These are phyloP conservation scores for Xiphophorus maculatus DNA, from an alignment of 2,113 vertebrate species.

Conservation along the genomic window DNA sequence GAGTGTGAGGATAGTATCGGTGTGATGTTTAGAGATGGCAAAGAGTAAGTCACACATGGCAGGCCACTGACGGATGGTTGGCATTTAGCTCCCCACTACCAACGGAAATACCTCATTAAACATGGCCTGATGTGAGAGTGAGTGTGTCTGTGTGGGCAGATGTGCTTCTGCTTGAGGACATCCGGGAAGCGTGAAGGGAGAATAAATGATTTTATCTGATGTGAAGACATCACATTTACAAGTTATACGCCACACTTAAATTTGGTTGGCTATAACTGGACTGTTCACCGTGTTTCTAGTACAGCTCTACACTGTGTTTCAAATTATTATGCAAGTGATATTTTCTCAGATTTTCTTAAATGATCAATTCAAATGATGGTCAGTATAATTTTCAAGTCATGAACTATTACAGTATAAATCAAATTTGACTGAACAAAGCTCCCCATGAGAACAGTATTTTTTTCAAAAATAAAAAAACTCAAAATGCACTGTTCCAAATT, in stretches of 20 bases:
- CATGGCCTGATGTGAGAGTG: constrained; percentile 37
- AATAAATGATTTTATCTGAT: constrained; percentile 26
- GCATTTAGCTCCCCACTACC: constrained; percentile 67
- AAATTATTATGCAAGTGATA: too few relatives aligned
- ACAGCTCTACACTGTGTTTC: background rate
- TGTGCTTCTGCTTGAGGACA: constrained; percentile 17
- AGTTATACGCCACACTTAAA: constrained; percentile 3
- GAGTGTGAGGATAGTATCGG: constrained; percentile 20
- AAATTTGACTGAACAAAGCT: too few relatives aligned
- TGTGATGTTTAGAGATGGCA: constrained; percentile 19
- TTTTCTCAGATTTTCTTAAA: too few relatives aligned
- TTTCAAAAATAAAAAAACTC: too few relatives aligned
- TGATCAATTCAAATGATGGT: too few relatives aligned
- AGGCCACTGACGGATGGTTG: constrained; percentile 67
- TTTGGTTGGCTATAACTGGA: background rate
- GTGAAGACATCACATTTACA: constrained; percentile 23
- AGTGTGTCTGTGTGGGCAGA: constrained; percentile 6
- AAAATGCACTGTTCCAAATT: too few relatives aligned
- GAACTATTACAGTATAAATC: too few relatives aligned
- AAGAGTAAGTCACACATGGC: constrained; percentile 37
- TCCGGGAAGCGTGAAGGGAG: constrained; percentile 1
- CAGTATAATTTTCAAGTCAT: too few relatives aligned
- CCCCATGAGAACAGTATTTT: too few relatives aligned
- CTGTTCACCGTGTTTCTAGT: background rate
- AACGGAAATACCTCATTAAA: constrained; percentile 72